phyloP scores from a whole-genome alignment of 2,113 vertebrate genomes.

The Australoheros scitulus region DNA sequence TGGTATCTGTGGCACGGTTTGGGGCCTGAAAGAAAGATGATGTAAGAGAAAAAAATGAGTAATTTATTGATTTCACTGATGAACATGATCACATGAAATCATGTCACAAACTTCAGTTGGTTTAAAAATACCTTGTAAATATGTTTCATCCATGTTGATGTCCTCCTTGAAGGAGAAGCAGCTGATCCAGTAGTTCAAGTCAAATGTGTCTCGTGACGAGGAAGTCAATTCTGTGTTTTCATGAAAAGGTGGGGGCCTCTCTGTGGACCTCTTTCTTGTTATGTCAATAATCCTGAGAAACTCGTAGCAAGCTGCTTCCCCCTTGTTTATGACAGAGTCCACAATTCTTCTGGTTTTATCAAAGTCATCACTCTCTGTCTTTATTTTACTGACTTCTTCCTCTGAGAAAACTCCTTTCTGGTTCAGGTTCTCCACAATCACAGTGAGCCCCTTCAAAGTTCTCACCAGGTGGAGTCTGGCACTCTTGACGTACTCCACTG shows the following conservation, averaged over 20 bases:
- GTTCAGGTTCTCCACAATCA: constrained; percentile 36
- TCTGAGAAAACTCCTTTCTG: not conserved
- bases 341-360: not conserved
- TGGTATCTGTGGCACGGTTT: not conserved
- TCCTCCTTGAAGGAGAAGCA: constrained; percentile 25
- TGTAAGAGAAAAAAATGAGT: no score
- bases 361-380: not conserved
- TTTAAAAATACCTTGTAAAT: constrained; percentile 16
- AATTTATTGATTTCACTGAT: not conserved
- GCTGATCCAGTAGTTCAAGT: constrained; percentile 24
- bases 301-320: constrained; percentile 12
- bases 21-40: not conserved
- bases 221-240: not conserved
- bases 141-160: not conserved
- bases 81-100: not conserved
- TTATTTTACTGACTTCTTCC: not conserved
- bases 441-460: not conserved
- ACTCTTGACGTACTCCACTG: fast-evolving
- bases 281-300: constrained; percentile 23
- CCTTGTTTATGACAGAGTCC: not conserved
- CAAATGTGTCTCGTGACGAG: not conserved
- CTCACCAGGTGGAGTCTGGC: not conserved
- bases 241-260: not conserved
- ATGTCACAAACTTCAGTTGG: fast-evolving
- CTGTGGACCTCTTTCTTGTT: not conserved